Evolutionary conservation across 2,888 invertebrate species (phyloP).

Genomic region (Odontocolon sp.): DNA sequence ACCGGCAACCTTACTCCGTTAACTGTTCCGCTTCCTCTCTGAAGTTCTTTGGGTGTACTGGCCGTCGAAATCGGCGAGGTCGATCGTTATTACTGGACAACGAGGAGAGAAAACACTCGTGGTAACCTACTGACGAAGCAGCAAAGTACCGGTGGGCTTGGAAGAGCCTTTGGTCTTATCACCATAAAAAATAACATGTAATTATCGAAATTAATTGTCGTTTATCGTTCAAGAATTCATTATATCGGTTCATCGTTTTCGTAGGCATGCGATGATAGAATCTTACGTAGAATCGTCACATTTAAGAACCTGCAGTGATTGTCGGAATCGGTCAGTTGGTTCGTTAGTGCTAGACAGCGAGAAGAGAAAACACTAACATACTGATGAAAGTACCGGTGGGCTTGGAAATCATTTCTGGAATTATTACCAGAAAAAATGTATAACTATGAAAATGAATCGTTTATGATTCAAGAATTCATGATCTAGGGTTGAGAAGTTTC

Average conservation of each 20-base stretch:
- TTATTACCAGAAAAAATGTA: too few relatives aligned
- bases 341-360: too few relatives aligned
- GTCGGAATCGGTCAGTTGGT: too few relatives aligned
- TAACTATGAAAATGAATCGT: too few relatives aligned
- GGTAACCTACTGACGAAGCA: slow-evolving; percentile 58
- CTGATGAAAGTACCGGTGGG: too few relatives aligned
- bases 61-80: slow-evolving; percentile 52
- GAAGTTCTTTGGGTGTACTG: slow-evolving; percentile 22
- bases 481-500: too few relatives aligned
- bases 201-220: slow-evolving; percentile 18
- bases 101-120: slow-evolving; percentile 42
- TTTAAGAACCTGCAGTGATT: slow-evolving; percentile 25
- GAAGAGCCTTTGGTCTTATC: not conserved
- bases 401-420: too few relatives aligned
- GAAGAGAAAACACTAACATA: too few relatives aligned
- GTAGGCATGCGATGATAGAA: not conserved
- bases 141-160: slow-evolving; percentile 28
- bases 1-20: slow-evolving; percentile 47
- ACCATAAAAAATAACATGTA: slow-evolving; percentile 8
- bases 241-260: not conserved
- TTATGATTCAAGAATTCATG: too few relatives aligned
- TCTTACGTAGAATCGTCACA: slow-evolving; percentile 5
- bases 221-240: slow-evolving; percentile 18
- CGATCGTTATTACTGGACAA: slow-evolving; percentile 38
- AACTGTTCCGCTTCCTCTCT: slow-evolving; percentile 57